A percentile compares a stretch with the other conserved stretches of the same genome.
These are phyloP conservation scores for Allygus modestus DNA, from an alignment of 2,888 invertebrate species.

Conservation along the genomic window DNA sequence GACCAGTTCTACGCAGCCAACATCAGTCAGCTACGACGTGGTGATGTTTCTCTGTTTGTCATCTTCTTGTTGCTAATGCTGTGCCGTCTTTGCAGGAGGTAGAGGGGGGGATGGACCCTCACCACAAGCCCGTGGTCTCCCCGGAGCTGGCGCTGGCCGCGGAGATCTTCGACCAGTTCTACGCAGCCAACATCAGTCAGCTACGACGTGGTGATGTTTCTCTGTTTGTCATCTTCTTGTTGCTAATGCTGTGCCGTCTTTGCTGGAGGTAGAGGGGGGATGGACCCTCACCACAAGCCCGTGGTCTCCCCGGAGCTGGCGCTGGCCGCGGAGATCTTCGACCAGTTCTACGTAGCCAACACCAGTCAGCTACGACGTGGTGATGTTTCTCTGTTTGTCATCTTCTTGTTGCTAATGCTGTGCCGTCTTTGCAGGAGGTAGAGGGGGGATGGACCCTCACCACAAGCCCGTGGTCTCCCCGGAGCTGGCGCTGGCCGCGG, in stretches of 20 bases:
- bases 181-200: conserved; percentile 92
- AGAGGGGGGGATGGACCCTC: conserved; percentile 60
- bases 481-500: conserved; percentile 86
- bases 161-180: conserved; percentile 95
- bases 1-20: conserved; percentile 94
- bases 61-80: too few relatives aligned
- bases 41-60: too few relatives aligned
- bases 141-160: conserved; percentile 85
- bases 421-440: conserved; percentile 38
- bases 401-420: too few relatives aligned
- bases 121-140: conserved; percentile 72
- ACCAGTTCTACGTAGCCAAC: conserved; percentile 93
- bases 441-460: conserved; percentile 59
- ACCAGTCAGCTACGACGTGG: too few relatives aligned
- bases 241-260: background rate
- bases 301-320: conserved; percentile 79
- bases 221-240: too few relatives aligned
- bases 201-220: too few relatives aligned
- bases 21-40: too few relatives aligned
- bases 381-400: too few relatives aligned
- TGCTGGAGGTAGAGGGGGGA: conserved; percentile 46
- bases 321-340: conserved; percentile 91
- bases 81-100: conserved; percentile 28
- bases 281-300: conserved; percentile 70
- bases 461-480: conserved; percentile 73